Evolutionary conservation across 92 coral and sea anemone genomes (phyloP).

Genomic region (Parazoanthus swiftii): DNA sequence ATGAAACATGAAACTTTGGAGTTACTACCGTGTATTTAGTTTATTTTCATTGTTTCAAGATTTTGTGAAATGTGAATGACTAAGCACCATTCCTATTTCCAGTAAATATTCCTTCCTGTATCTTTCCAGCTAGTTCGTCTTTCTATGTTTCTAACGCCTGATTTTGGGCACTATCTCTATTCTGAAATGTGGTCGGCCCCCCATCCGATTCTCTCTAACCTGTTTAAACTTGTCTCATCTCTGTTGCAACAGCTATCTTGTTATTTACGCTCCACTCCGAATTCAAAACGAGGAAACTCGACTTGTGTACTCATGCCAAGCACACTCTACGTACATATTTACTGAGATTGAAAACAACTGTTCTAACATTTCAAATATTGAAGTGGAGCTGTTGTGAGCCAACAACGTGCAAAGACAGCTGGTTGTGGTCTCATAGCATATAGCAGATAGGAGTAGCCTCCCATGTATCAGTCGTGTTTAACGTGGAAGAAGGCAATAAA

Average conservation of each 20-base stretch:
- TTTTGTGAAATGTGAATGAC: no score
- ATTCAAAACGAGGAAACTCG: background rate
- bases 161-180: no score
- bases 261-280: background rate
- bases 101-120: no score
- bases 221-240: background rate
- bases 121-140: no score
- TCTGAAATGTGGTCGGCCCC: no score
- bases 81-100: no score
- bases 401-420: background rate
- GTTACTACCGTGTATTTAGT: no score
- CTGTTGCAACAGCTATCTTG: background rate
- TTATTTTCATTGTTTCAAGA: no score
- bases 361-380: background rate
- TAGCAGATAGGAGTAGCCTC: background rate
- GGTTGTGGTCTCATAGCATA: background rate
- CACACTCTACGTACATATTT: background rate
- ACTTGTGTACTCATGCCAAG: background rate
- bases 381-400: background rate
- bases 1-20: no score
- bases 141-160: no score
- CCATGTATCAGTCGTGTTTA: background rate
- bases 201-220: no score
- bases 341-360: background rate
- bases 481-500: conserved; percentile 2